Conservation (phyloP, 2,797 vertebrate genomes). For the Prionace glauca region DNA sequence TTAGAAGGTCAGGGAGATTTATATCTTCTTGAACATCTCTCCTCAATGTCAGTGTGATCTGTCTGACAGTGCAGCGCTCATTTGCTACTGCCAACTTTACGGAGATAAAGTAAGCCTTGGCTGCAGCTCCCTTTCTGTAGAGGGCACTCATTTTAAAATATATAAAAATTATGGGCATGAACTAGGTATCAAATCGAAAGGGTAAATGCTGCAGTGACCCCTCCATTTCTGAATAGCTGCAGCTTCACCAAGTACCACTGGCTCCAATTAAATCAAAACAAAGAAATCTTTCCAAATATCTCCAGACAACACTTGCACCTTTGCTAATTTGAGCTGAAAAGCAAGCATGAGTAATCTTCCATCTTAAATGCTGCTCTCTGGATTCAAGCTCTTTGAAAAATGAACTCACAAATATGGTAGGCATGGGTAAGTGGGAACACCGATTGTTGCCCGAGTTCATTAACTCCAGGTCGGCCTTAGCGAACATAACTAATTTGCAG, state of each 20-base stretch:
- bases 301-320: background rate
- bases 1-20: background rate
- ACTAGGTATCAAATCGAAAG: background rate
- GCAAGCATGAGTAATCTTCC: background rate
- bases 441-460: background rate
- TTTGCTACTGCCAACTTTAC: background rate
- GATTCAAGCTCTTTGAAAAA: background rate
- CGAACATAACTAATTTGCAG: background rate
- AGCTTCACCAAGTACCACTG: background rate
- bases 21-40: background rate
- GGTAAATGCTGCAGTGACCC: background rate
- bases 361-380: background rate
- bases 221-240: background rate
- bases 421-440: background rate
- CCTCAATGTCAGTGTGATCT: constrained; percentile 2
- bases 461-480: background rate
- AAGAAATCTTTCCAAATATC: background rate
- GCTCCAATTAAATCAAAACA: background rate
- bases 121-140: background rate
- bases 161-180: background rate
- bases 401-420: background rate
- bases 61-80: background rate
- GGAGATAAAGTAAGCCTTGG: background rate
- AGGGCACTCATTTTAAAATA: background rate
- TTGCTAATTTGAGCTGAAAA: background rate